These are phyloP conservation scores for Axea sp. DNA, from an alignment of 2,888 invertebrate species.

Conservation along the genomic window DNA sequence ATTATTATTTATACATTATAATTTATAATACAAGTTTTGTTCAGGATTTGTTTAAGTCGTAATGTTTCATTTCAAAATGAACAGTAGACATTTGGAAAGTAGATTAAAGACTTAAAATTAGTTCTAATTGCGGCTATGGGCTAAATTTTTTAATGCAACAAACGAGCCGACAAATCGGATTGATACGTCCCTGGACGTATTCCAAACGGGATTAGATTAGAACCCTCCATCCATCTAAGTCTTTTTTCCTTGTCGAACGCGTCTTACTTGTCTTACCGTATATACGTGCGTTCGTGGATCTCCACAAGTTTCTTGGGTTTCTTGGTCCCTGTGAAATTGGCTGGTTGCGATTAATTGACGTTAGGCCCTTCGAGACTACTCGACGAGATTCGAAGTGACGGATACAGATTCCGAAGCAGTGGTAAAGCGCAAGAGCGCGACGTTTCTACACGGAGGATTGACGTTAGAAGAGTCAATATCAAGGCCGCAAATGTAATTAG, in stretches of 20 bases:
- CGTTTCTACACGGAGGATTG: conserved; percentile 39
- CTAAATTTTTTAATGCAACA: conserved; percentile 50
- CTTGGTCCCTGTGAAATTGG: conserved; percentile 71
- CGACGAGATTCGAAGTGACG: conserved; percentile 75
- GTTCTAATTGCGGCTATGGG: too few species aligned
- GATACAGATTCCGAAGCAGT: conserved; percentile 69
- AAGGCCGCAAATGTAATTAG: conserved; percentile 62
- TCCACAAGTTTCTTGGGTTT: conserved; percentile 54
- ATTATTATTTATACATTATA: too few species aligned
- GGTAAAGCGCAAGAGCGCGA: conserved; percentile 43
- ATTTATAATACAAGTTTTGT: too few species aligned
- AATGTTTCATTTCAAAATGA: too few species aligned
- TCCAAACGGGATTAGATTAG: conserved; percentile 69
- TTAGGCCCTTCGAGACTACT: conserved; percentile 71
- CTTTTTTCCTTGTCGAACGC: conserved; percentile 42
- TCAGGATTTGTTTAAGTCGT: too few species aligned
- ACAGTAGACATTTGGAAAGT: too few species aligned
- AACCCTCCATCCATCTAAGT: conserved; percentile 59
- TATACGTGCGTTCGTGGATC: background rate
- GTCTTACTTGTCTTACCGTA: conserved; percentile 24
- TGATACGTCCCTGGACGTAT: conserved; percentile 69
- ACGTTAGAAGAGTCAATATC: conserved; percentile 56
- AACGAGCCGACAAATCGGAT: conserved; percentile 74
- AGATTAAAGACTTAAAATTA: too few species aligned
- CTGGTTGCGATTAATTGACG: conserved; percentile 77